A percentile compares a stretch with the other conserved stretches of the same genome.
These are phyloP conservation scores for Empis livida DNA, from an alignment of 2,888 invertebrate genomes.

Conservation along the genomic window DNA sequence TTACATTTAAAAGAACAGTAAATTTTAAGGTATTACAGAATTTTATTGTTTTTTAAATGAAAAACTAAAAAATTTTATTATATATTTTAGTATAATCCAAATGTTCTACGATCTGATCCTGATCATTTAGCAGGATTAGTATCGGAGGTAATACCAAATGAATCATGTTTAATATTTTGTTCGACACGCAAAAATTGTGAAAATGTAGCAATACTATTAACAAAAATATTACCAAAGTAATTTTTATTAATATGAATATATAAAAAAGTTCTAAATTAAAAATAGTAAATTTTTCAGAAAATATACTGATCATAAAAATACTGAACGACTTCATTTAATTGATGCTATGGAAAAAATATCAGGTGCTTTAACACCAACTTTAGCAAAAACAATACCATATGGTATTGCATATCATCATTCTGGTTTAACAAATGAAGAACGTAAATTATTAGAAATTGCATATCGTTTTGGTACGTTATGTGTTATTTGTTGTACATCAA, in stretches of 20 bases:
- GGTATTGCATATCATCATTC: slow-evolving; percentile 94
- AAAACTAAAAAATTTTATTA: neutral
- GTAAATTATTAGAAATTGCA: slow-evolving; percentile 69
- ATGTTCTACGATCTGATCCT: slow-evolving; percentile 53
- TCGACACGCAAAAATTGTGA: slow-evolving; percentile 87
- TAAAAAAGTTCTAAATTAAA: slow-evolving; percentile 1
- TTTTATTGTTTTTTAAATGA: too few species aligned
- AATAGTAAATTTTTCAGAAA: slow-evolving; percentile 31
- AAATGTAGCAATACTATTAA: slow-evolving; percentile 69
- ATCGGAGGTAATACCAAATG: slow-evolving; percentile 63
- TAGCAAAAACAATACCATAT: slow-evolving; percentile 54
- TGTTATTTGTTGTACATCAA: slow-evolving; percentile 89
- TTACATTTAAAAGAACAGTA: slow-evolving; percentile 38
- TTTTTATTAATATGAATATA: neutral
- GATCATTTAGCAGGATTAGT: slow-evolving; percentile 70
- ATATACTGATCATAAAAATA: slow-evolving; percentile 41
- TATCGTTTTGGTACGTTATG: slow-evolving; percentile 72
- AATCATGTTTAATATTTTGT: slow-evolving; percentile 83
- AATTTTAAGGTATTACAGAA: slow-evolving; percentile 37
- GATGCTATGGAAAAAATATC: slow-evolving; percentile 52
- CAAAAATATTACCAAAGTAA: slow-evolving; percentile 42
- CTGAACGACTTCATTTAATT: slow-evolving; percentile 48
- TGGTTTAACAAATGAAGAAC: slow-evolving; percentile 77
- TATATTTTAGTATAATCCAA: slow-evolving; percentile 45
- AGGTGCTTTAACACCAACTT: slow-evolving; percentile 48